A percentile compares a stretch with the other conserved stretches of the same genome.
phyloP scores from a whole-genome alignment of 92 coral and sea anemone species.

The Porites rus region DNA sequence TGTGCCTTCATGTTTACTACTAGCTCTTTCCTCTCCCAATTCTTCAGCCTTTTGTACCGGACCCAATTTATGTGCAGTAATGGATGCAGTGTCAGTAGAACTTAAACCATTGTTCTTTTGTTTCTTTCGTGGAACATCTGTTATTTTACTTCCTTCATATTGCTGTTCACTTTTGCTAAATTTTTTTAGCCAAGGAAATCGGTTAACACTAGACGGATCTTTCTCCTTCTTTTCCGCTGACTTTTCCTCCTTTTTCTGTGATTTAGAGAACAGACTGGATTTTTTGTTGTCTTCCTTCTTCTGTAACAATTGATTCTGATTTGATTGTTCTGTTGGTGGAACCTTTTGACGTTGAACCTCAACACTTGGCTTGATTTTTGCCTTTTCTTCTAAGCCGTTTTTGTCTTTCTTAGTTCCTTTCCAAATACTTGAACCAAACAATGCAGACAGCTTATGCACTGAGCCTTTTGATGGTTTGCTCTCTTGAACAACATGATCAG shows the following conservation, averaged over 20 bases:
- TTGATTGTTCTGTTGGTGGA: not conserved
- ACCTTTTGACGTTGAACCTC: slow-evolving; percentile 16
- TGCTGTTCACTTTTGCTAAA: slow-evolving; percentile 27
- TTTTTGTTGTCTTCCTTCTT: slow-evolving; percentile 34
- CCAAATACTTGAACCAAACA: slow-evolving; percentile 83
- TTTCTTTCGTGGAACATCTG: not conserved
- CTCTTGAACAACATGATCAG: not conserved
- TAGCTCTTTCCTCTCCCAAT: no score
- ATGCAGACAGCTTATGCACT: slow-evolving; percentile 79
- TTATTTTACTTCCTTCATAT: not conserved
- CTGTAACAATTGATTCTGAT: not conserved
- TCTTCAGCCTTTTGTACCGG: no score
- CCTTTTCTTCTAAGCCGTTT: slow-evolving; percentile 30
- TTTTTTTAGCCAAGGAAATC: slow-evolving; percentile 63
- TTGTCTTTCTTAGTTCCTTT: slow-evolving; percentile 77
- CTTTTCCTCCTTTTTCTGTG: slow-evolving; percentile 26
- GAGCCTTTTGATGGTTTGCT: slow-evolving; percentile 67
- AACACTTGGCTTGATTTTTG: slow-evolving; percentile 45
- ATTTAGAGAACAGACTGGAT: slow-evolving; percentile 21
- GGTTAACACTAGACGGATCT: slow-evolving; percentile 13
- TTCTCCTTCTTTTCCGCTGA: slow-evolving; percentile 20
- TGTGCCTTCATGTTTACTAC: slow-evolving; percentile 10
- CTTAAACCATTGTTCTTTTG: slow-evolving; percentile 22
- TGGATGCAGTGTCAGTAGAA: not conserved
- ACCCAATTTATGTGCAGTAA: no score